Conservation (phyloP, 2,888 invertebrate species). For the Tenthredo notha region DNA sequence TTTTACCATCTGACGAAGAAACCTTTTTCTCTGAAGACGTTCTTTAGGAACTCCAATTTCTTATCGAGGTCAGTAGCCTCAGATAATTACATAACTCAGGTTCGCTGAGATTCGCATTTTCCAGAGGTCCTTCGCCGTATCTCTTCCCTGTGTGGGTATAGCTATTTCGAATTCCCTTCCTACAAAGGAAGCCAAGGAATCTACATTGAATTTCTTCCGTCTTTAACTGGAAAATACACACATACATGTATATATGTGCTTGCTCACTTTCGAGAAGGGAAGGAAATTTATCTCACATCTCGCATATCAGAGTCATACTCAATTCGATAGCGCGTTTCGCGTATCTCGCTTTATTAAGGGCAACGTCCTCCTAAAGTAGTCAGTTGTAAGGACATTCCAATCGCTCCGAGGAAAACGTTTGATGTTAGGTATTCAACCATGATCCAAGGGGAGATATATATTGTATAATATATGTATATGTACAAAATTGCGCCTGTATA, state of each 20-base stretch:
- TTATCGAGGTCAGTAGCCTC: neutral
- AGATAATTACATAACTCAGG: neutral
- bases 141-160: neutral
- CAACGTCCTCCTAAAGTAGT: conserved; percentile 7
- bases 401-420: conserved; percentile 20
- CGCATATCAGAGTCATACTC: conserved; percentile 25
- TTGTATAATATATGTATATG: neutral
- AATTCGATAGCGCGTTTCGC: conserved; percentile 23
- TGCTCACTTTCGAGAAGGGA: neutral
- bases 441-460: neutral
- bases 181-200: neutral
- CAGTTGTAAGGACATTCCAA: conserved; percentile 43
- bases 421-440: conserved; percentile 15
- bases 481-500: neutral
- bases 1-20: neutral
- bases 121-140: neutral
- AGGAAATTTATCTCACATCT: neutral
- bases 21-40: neutral
- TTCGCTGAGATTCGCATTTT: neutral
- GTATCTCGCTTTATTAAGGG: conserved; percentile 29
- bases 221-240: neutral
- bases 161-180: neutral
- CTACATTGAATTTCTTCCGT: neutral
- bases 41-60: neutral
- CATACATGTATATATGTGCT: neutral